Evolutionary conservation across 1,140 invertebrate species (phyloP), one percentile per base, ranked within the genome.

Genomic region (Temnothorax nylanderi): DNA sequence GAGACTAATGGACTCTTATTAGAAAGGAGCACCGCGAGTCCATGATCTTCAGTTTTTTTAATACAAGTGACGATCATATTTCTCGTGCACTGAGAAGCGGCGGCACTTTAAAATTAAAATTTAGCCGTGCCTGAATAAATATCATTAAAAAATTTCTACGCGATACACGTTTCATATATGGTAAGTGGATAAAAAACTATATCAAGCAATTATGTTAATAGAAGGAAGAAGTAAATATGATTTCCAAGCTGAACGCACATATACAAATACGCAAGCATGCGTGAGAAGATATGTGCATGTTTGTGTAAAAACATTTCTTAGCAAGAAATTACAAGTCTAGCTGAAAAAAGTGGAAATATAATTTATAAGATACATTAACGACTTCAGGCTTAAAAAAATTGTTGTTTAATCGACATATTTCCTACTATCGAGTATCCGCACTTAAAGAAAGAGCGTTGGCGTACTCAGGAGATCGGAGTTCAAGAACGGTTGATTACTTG

Each of bases 1-100:
- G 78, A 71, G 64, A 58, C 65, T 81, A 81, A 81, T 81, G 78
- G 78, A 81, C 65, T 78, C 75, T 81, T 81, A 81, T 81, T 81
- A 81, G 78, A 81, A 81, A 71, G 49, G 34, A 81, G 65, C 78
- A 71, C 16, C 65, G 26, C 77, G 64, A 81, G 77, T 81, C 6
- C 78, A 81, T 56, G 51, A 56, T 71, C 65, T 41, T 69, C 51
- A 56, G 18, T 71, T 71, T 81, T 81, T 51, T 51, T 54, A 5
- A 71, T 21, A 11, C 11, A 58, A 8, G 64, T 26, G 64, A 69
- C 21, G 78, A 81, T 81, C 78, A 37, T 56, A 71, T 81, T 56
- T 71, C 78, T 47, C 49, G 37, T n/a, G 32, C n/a, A 41, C 32
- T 26, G 21, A 47, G 56, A 34, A 26, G 26, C 60, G 44, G 26